These are phyloP conservation scores for Xanthorhoe spadicearia DNA, from an alignment of 2,888 invertebrate species.

Conservation along the genomic window DNA sequence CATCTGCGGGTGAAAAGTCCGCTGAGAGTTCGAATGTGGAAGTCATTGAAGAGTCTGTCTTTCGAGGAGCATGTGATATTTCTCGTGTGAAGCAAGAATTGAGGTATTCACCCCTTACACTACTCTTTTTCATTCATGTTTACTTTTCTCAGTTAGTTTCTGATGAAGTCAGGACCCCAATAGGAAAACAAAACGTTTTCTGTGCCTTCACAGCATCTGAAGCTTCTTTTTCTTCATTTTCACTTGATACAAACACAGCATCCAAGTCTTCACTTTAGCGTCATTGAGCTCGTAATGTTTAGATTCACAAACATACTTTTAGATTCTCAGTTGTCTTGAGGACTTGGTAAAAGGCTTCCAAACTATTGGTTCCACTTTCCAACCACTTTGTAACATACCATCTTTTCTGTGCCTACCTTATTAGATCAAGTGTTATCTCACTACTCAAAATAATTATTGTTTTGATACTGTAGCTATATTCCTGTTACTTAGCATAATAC, in stretches of 20 bases:
- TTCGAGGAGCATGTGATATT: conserved; percentile 37
- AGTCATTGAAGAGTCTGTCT: conserved; percentile 46
- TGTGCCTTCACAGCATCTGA: background rate
- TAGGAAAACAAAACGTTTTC: background rate
- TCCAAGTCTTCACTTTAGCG: conserved; percentile 5
- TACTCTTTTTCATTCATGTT: conserved; percentile 3
- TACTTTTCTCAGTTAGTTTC: background rate
- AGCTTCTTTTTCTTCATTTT: conserved; percentile 4
- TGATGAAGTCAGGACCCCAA: background rate
- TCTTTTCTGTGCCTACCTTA: background rate
- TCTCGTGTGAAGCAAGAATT: conserved; percentile 43
- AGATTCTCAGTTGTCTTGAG: background rate
- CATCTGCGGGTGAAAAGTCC: conserved; percentile 31
- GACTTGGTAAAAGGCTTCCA: background rate
- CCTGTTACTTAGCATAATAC: background rate
- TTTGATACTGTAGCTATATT: background rate
- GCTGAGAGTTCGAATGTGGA: conserved; percentile 48
- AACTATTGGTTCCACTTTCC: background rate
- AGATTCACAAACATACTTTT: background rate
- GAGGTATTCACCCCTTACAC: conserved; percentile 34
- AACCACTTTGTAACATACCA: background rate
- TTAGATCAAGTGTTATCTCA: background rate
- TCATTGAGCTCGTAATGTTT: conserved; percentile 1
- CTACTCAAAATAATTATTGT: background rate
- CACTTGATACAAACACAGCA: conserved; percentile 22